Evolutionary conservation across 2,113 vertebrate genomes (phyloP), one percentile per base, ranked within the genome.

Genomic region (Pterocles burchelli): DNA sequence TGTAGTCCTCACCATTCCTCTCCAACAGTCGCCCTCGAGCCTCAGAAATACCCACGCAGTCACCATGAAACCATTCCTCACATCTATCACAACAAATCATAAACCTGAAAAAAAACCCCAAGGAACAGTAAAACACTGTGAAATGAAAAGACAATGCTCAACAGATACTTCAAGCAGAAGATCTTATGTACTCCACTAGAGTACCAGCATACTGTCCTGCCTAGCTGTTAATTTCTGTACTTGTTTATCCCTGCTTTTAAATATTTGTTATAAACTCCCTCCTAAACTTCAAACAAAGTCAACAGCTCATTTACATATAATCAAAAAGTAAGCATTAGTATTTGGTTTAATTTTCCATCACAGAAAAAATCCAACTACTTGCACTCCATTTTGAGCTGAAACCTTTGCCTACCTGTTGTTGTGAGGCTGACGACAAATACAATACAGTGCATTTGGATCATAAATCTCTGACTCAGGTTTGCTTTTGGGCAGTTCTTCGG

Each of bases 71-170:
- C 99, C 99, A 99, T 26, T 98, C 98, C 91, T 99, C 98, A 94
- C 99, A 99, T 80, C 98, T 97, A 95, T 99, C 98, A 90, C 99
- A 99, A 97, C 98, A 98, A 93, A 99, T 99, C 99, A 99, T 99
- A 96, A 99, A 99, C 97, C 99, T 99, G 96, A 9, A 71, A 95
- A 76, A 26, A 77, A 4, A 1, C 2, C 46, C 21, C 21, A 94
- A 46, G 24, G 4, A 65, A 90, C 18, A 88, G 73, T 80, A 70
- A 88, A 90, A 52, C 38, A 90, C 2, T 13, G 9, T 13, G 51
- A 85, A 88, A 76, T 34, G 2, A 65, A 48, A 63, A 73, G 9
- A 55, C 46, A 59, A 85, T 0, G 0, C 19, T 61, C 31, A 61
- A 45, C 2, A 17, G 22, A 1, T 41, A 58, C 31, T 91, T 87